Percentiles rank a stretch among this genome's conserved stretches.
These are phyloP conservation scores for Tapirus indicus DNA, from an alignment of 2,797 vertebrate genomes.

Conservation along the genomic window DNA sequence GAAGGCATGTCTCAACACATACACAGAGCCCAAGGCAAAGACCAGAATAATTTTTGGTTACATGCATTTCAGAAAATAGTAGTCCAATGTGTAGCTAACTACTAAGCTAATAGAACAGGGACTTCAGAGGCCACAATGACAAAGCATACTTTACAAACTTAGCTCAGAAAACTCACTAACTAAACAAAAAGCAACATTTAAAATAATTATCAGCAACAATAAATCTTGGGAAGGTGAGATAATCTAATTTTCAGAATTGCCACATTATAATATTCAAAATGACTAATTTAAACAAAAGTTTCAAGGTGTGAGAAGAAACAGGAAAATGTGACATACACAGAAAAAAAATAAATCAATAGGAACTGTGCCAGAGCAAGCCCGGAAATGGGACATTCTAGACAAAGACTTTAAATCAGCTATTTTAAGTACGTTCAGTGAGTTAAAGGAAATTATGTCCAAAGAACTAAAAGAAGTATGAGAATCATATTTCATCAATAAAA, in stretches of 20 bases:
- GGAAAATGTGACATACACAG: background rate
- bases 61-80: background rate
- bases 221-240: background rate
- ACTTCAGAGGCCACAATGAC: background rate
- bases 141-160: background rate
- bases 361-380: background rate
- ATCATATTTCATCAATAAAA: background rate
- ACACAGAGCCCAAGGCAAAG: background rate
- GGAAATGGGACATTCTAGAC: background rate
- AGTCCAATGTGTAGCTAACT: too few relatives aligned
- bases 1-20: background rate
- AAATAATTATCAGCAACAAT: background rate
- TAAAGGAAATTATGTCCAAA: background rate
- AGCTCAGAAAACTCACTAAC: background rate
- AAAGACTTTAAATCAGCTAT: background rate
- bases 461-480: background rate
- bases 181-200: background rate
- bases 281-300: background rate
- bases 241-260: background rate
- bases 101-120: background rate
- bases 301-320: background rate
- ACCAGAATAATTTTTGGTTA: background rate
- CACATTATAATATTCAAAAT: background rate
- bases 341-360: background rate
- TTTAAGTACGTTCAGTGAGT: background rate